Base-by-base conservation (phyloP, 1,140 invertebrate genomes). In the Drosophila sproati region DNA sequence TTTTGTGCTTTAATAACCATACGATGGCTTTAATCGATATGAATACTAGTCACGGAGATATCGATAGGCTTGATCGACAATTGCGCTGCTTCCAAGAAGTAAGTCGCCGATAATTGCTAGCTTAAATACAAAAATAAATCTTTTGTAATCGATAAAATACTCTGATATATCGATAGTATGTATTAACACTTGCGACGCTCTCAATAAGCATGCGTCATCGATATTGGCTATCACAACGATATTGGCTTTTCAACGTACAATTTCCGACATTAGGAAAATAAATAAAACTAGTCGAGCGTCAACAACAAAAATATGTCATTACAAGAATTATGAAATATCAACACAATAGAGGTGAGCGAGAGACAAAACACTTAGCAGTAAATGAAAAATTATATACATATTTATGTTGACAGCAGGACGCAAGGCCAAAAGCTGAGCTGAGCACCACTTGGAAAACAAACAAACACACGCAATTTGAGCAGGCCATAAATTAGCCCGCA, bases 401-500 rank as follows among this genome's bases (percentile, higher is more conserved):
- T n/a, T 29, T 54, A 5, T 68, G 77, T 63, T 73, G 59, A 63
- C 73, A 72, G 52, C 54, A 66, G 69, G 57, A 75, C 67, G 64
- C 70, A 67, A 48, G 59, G 73, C 51, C 34, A 70, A n/a, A 39
- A 8, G 32, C 48, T 61, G 61, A 20, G 32, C 54, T 64, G 64
- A 71, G 52, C 57, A 62, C 12, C 45, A 66, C 32, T 66, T 61
- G 56, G 32, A 47, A 78, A 68, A 59, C 79, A 75, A 55, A 5
- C 66, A 74, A 73, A 73, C 10, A 43, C 34, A 34, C 39, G 45
- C 71, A 72, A 87, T 74, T 73, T 82, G 83, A 88, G 62, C 67
- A 88, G 73, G 85, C 85, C 70, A 87, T 87, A 87, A 87, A 87
- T 87, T 83, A 87, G 83, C 83, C 83, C 83, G 83, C 83, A 87